Percentiles rank a stretch among this genome's conserved stretches.
Evolutionary conservation across 2,113 vertebrate genomes (phyloP).

Genomic region (Sporophila hypoxantha): DNA sequence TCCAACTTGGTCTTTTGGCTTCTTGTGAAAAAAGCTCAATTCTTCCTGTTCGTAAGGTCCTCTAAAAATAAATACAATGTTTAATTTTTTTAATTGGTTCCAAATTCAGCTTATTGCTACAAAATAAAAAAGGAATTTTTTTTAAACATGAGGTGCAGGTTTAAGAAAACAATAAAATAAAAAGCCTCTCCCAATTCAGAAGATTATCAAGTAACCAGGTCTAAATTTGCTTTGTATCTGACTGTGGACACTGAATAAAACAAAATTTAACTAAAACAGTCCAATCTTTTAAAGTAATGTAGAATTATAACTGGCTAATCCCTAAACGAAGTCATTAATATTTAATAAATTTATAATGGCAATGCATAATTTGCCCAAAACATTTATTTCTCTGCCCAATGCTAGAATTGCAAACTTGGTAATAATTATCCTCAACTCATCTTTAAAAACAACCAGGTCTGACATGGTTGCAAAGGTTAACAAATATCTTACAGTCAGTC

Average conservation of each 20-base stretch:
- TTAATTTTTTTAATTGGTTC: not conserved
- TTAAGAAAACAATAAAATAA: not conserved
- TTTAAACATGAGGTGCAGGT: not conserved
- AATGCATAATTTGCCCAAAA: not conserved
- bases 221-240: not conserved
- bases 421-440: not conserved
- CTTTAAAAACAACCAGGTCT: not conserved
- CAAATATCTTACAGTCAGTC: not conserved
- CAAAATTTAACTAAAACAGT: not conserved
- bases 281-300: not conserved
- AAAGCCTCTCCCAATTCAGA: not conserved
- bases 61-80: not conserved
- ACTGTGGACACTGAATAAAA: not conserved
- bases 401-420: not conserved
- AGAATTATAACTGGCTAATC: not conserved
- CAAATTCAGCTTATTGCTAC: not conserved
- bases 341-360: not conserved
- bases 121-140: not conserved
- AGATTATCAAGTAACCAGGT: not conserved
- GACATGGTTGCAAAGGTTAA: not conserved
- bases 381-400: not conserved
- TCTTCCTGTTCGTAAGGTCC: not conserved
- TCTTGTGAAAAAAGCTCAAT: not conserved
- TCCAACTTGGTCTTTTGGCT: not conserved
- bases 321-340: not conserved